Base-by-base conservation (phyloP, 2,797 vertebrate genomes). In the Thaleichthys pacificus region DNA sequence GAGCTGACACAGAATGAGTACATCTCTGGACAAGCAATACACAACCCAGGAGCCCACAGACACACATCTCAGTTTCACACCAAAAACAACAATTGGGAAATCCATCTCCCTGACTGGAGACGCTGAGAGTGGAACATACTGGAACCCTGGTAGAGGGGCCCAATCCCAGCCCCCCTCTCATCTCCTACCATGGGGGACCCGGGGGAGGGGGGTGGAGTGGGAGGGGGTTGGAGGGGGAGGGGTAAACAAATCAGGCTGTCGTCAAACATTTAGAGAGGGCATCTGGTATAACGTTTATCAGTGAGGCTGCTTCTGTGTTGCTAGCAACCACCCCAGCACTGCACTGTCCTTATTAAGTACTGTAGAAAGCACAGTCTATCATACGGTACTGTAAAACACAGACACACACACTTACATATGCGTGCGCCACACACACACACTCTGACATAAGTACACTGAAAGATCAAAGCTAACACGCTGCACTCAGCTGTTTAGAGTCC, bases 231-330 rank as follows among this genome's bases (percentile, higher is more conserved):
- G 71, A 69, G 69, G 64, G 72, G 69, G 72, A 61, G 57, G 77
- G 75, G 80, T 73, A 75, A 83, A 80, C 80, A 78, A 79, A 82
- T 82, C 77, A 79, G 79, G 69, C 73, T 67, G 79, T 83, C 73
- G 73, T 67, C 72, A 32, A 57, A 61, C 69, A 58, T 66, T 56
- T 69, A 60, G 30, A 71, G 65, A 26, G 8, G 38, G 66, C 72
- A 73, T 82, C 77, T 86, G 84, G 77, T 80, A 74, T 14, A 26
- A 47, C 75, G 63, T 64, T 85, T 76, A 79, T 47, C 49, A 28
- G 47, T 65, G 56, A 26, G 69, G 74, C 58, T 66, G 35, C 61
- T 68, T 28, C 38, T 2, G 17, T 14, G 49, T 26, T 65, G 42
- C 30, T 54, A 64, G 51, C 8, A 24, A 11, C 38, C 32, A 42